These are phyloP conservation scores for Crotalus horridus DNA, from an alignment of 2,113 vertebrate species.

Conservation along the genomic window DNA sequence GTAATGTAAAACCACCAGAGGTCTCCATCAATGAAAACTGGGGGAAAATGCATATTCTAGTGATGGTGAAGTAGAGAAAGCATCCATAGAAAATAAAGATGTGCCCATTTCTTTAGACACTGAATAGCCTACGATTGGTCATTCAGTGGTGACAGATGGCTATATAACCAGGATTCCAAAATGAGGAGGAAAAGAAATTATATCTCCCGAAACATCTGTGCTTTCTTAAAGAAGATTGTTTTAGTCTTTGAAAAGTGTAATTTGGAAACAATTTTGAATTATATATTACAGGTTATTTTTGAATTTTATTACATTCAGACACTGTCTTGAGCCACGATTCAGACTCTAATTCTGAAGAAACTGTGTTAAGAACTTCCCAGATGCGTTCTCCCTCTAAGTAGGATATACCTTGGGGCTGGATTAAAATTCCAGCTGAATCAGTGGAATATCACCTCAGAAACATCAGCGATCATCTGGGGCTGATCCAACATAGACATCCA, in stretches of 20 bases:
- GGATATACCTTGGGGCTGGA: constrained; percentile 1
- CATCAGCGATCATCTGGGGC: background rate
- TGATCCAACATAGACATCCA: background rate
- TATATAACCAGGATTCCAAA: background rate
- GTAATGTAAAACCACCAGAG: background rate
- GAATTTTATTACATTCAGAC: background rate
- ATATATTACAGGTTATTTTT: background rate
- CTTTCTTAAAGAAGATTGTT: background rate
- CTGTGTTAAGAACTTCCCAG: constrained; percentile 6
- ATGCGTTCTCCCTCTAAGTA: constrained; percentile 7
- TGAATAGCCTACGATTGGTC: background rate
- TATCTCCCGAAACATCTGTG: background rate
- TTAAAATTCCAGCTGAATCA: background rate
- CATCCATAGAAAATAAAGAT: background rate
- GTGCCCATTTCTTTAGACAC: background rate
- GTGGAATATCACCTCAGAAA: background rate
- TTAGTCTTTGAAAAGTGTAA: background rate
- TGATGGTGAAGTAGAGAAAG: background rate
- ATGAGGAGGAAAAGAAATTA: background rate
- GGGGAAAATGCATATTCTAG: background rate
- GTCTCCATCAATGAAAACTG: background rate
- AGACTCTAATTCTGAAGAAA: background rate
- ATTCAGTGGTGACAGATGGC: background rate
- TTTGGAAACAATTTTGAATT: background rate
- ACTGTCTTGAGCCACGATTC: background rate